Evolutionary conservation across 2,113 vertebrate genomes (phyloP), one percentile per base, ranked within the genome.

Genomic region (Cyphomyrus discorhynchus): DNA sequence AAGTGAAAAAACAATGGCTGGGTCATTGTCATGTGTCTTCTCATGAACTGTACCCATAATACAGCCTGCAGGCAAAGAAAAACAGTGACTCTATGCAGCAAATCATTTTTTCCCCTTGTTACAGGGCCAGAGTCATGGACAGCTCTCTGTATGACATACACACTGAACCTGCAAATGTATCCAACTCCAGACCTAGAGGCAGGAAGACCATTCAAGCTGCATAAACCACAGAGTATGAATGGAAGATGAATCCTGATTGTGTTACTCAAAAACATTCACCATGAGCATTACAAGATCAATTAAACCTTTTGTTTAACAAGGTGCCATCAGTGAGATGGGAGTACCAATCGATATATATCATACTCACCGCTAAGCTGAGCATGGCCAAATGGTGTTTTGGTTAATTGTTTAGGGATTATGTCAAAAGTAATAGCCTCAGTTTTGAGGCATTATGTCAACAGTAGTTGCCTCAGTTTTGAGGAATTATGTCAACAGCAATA

Each of bases 141-240:
- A 89, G 8, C 49, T n/a, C 39, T 2, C 88, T 46, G 89, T 62
- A 46, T 49, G 42, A 21, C 3, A 89, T 19, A 84, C 53, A 56
- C 74, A 58, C 50, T 19, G n/a, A 42, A 66, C 39, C 27, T 21
- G 88, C 56, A 90, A 56, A 87, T 46, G 89, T 15, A 6, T 47
- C 66, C 24, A 62, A 88, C 42, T 70, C 56, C 62, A 83, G 91
- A 6, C 50, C 86, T 87, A 24, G 89, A 56, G 70, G 90, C n/a
- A 46, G 46, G 62, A 42, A 74, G 49, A 31, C 56, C 39, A 49
- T 35, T 47, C 85, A 46, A 39, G n/a, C 42, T 31, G 39, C 47
- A 17, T 15, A 39, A 70, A 45, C 13, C 50, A 52, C 85, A 35
- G 9, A 86, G 47, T 17, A 86, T 80, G 74, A 70, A 70, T 21